Conservation (phyloP, 1,140 invertebrate genomes). For the Drosophila busckii region DNA sequence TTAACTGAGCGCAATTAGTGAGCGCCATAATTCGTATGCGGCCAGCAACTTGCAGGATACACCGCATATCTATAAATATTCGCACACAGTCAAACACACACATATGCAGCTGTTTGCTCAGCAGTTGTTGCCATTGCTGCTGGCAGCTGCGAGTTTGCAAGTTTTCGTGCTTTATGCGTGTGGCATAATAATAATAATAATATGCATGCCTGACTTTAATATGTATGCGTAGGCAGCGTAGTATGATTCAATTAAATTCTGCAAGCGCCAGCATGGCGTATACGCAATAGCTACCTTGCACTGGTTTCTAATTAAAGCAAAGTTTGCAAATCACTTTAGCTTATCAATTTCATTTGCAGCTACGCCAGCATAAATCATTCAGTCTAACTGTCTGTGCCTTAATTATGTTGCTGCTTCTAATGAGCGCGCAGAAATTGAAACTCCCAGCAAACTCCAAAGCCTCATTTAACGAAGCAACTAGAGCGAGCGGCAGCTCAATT, state of each 20-base stretch:
- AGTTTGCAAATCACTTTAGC: slow-evolving; percentile 45
- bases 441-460: slow-evolving; percentile 5
- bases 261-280: slow-evolving; percentile 46
- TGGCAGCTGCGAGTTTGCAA: slow-evolving; percentile 37
- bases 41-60: slow-evolving; percentile 57
- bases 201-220: slow-evolving; percentile 37
- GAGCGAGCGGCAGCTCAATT: slow-evolving; percentile 23
- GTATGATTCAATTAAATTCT: slow-evolving; percentile 36
- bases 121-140: slow-evolving; percentile 56
- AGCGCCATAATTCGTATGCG: slow-evolving; percentile 67
- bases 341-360: slow-evolving; percentile 39
- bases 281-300: slow-evolving; percentile 43
- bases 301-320: slow-evolving; percentile 65
- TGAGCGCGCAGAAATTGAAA: slow-evolving; percentile 47
- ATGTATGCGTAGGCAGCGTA: neutral
- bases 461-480: no score
- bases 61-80: slow-evolving; percentile 63
- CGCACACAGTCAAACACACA: slow-evolving; percentile 16
- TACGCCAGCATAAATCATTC: slow-evolving; percentile 20
- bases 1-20: slow-evolving; percentile 71
- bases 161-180: slow-evolving; percentile 7
- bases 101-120: slow-evolving; percentile 2
- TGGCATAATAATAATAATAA: slow-evolving; percentile 43
- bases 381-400: slow-evolving; percentile 31
- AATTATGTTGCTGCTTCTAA: slow-evolving; percentile 58